Evolutionary conservation across 1,140 invertebrate species (phyloP).

Genomic region (Drosophila bipectinata): DNA sequence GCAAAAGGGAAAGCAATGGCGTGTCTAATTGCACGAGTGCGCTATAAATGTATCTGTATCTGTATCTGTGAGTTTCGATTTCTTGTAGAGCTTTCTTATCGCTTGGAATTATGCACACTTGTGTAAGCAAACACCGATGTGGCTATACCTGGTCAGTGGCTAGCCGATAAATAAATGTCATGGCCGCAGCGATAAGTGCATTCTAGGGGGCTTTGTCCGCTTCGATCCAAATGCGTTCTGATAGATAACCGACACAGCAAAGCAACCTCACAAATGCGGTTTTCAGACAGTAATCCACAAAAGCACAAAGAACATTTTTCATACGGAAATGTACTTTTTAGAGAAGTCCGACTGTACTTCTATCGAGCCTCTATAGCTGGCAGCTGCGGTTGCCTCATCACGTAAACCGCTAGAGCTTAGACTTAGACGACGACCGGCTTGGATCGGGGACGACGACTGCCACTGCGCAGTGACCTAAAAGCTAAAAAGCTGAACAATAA

Average conservation of each 20-base stretch:
- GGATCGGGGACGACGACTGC: constrained; percentile 12
- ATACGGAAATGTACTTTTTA: background rate
- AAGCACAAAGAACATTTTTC: too few relatives aligned
- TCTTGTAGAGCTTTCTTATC: constrained; percentile 32
- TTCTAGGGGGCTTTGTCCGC: constrained; percentile 3
- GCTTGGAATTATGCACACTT: constrained; percentile 21
- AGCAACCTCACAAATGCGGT: constrained; percentile 11
- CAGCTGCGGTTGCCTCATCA: constrained; percentile 54
- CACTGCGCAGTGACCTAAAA: constrained; percentile 63
- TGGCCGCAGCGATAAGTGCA: constrained; percentile 45
- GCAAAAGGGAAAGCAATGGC: constrained; percentile 64
- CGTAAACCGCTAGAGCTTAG: constrained; percentile 48
- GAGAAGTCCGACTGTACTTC: constrained; percentile 24
- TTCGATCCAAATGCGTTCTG: constrained; percentile 18
- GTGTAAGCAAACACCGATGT: constrained; percentile 12
- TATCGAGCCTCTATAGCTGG: constrained; percentile 9
- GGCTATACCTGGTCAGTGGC: constrained; percentile 29
- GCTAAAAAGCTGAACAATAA: constrained; percentile 28
- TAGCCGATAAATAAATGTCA: constrained; percentile 62
- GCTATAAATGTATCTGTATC: background rate
- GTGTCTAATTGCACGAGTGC: constrained; percentile 11
- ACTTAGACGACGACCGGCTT: constrained; percentile 35
- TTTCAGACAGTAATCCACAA: constrained; percentile 1
- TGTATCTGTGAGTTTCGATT: constrained; percentile 25
- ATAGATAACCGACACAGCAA: constrained; percentile 19